Base-by-base conservation (phyloP, 1,140 invertebrate species). In the Pseudomyrmex gracilis region DNA sequence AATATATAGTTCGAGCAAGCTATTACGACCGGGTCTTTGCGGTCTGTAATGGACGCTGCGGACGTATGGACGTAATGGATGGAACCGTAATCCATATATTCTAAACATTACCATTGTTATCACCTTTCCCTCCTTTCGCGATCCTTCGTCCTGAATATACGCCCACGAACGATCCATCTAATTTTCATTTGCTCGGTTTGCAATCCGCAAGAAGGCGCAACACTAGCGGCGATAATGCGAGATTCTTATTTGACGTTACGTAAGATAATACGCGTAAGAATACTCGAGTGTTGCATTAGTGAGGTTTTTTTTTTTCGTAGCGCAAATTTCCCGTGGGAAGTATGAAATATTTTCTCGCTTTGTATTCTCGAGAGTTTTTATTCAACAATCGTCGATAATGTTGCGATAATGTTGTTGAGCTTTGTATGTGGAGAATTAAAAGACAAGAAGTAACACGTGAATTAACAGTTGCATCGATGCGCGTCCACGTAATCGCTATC, bases 21-120 rank as follows among this genome's bases (percentile, higher is more conserved):
- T 80, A 80, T 77, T 77, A 67, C 66, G 53, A 68, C 15, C 66
- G 43, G 43, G 43, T 58, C 76, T 80, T 34, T 71, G 76, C 43
- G 76, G 76, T 15, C 49, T 71, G 64, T 74, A 83, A 76, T 74
- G 82, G 61, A 83, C 24, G 61, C 51, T 17, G 43, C 73, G 61
- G 61, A 83, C 53, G 51, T 58, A 74, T 9, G 70, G 58, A 82
- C 47, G 71, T 82, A 73, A 74, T 82, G 78, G 68, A 74, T 82
- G 78, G 49, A 82, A 73, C 70, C 58, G 78, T 61, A 82, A 82
- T 82, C 70, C 57, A 82, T 82, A 82, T 82, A 71, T 80, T 71
- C 76, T 80, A 80, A 80, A 70, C 66, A 80, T 80, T 80, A 80
- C 49, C 66, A 71, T 71, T 66, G 76, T 80, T 80, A 80, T 80